Percentiles rank a stretch among this genome's conserved stretches.
Conservation (phyloP, 1,140 invertebrate genomes). For the Atta cephalotes region DNA sequence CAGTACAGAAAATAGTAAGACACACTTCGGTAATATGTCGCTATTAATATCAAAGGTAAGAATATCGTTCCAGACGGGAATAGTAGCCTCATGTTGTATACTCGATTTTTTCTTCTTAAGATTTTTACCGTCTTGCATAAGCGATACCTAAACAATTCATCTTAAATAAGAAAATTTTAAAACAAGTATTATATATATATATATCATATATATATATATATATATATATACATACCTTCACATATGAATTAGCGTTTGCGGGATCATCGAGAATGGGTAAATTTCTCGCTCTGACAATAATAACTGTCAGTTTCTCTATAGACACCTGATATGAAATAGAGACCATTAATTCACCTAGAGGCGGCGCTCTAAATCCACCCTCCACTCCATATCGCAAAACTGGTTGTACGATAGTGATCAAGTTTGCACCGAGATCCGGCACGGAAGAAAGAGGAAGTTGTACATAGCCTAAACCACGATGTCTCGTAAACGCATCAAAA, state of each 20-base stretch:
- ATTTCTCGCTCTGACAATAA: slow-evolving; percentile 93
- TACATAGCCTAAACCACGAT: slow-evolving; percentile 88
- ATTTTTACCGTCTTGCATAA: slow-evolving; percentile 91
- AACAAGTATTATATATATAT: background rate
- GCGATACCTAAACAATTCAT: slow-evolving; percentile 85
- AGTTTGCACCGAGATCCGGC: slow-evolving; percentile 82
- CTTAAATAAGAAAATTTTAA: background rate
- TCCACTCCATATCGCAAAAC: slow-evolving; percentile 77
- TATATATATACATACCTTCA: slow-evolving; percentile 88
- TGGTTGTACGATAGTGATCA: slow-evolving; percentile 71
- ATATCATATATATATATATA: no score
- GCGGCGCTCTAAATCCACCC: slow-evolving; percentile 80
- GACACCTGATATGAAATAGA: slow-evolving; percentile 93
- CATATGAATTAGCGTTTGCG: slow-evolving; percentile 91
- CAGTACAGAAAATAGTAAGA: slow-evolving; percentile 86
- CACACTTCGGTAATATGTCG: slow-evolving; percentile 86
- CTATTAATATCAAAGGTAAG: slow-evolving; percentile 92
- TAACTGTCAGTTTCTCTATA: slow-evolving; percentile 92
- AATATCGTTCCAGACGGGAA: slow-evolving; percentile 95
- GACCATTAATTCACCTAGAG: slow-evolving; percentile 92
- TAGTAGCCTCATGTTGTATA: slow-evolving; percentile 93
- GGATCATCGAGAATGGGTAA: slow-evolving; percentile 88
- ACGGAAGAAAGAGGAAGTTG: slow-evolving; percentile 86
- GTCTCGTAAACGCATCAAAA: slow-evolving; percentile 90
- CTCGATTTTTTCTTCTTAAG: slow-evolving; percentile 97